These are phyloP conservation scores for Brachionus rotundiformis DNA, from an alignment of 1,140 invertebrate genomes.

Conservation along the genomic window DNA sequence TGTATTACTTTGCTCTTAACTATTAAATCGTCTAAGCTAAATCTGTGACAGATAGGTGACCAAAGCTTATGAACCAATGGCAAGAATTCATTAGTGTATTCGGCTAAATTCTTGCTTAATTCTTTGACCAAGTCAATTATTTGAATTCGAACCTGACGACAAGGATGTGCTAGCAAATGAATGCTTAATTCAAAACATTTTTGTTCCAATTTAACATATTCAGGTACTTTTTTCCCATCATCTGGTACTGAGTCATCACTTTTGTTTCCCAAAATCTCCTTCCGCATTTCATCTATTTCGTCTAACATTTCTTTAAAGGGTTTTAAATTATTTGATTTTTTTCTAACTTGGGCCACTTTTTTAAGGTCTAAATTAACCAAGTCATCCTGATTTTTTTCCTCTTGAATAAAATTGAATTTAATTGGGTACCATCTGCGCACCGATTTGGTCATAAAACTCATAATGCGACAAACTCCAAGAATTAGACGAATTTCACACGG, in stretches of 20 bases:
- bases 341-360: conserved; percentile 8
- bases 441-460: conserved; percentile 6
- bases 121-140: conserved; percentile 35
- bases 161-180: conserved; percentile 34
- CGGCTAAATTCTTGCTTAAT: conserved; percentile 27
- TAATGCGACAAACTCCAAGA: conserved; percentile 28
- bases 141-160: conserved; percentile 22
- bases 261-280: neutral
- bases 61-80: conserved; percentile 43
- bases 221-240: neutral
- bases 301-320: neutral
- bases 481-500: neutral
- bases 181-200: conserved; percentile 15
- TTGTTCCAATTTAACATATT: neutral
- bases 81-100: conserved; percentile 41
- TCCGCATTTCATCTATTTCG: neutral
- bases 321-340: neutral
- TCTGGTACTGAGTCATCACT: neutral
- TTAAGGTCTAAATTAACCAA: conserved; percentile 12
- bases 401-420: conserved; percentile 15
- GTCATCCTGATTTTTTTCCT: neutral
- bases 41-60: conserved; percentile 29
- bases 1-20: conserved; percentile 33
- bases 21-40: conserved; percentile 28
- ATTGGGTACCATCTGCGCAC: conserved; percentile 14